These are phyloP conservation scores for Emydocephalus ijimae DNA, from an alignment of 2,113 vertebrate species.

Conservation along the genomic window DNA sequence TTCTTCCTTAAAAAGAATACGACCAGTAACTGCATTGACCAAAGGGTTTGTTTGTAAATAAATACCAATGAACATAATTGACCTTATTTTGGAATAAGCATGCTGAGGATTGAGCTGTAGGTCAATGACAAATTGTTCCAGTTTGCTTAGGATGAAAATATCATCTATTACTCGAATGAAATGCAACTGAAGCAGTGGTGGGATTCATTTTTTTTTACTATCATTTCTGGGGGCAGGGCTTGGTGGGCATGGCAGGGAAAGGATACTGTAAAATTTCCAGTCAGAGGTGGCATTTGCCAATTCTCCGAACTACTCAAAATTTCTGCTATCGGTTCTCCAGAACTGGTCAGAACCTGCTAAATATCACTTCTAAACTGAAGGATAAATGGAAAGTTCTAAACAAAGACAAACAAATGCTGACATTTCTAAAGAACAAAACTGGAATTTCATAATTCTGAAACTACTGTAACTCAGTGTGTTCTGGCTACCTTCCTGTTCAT, in stretches of 20 bases:
- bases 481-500: neutral
- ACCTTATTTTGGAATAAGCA: neutral
- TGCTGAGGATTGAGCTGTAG: neutral
- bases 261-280: too few relatives aligned
- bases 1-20: neutral
- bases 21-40: neutral
- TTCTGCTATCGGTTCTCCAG: too few relatives aligned
- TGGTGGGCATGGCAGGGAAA: too few relatives aligned
- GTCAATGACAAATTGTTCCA: neutral
- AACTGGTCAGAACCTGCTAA: too few relatives aligned
- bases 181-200: neutral
- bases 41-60: neutral
- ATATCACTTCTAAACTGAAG: neutral
- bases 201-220: too few relatives aligned
- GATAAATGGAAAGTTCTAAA: neutral
- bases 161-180: neutral
- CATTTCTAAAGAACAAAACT: neutral
- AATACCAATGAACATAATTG: neutral
- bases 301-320: too few relatives aligned
- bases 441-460: neutral
- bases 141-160: neutral
- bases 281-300: too few relatives aligned
- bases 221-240: too few relatives aligned
- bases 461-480: neutral
- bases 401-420: neutral